Base-by-base conservation (phyloP, 2,113 vertebrate genomes). In the Hippocampus barbouri region DNA sequence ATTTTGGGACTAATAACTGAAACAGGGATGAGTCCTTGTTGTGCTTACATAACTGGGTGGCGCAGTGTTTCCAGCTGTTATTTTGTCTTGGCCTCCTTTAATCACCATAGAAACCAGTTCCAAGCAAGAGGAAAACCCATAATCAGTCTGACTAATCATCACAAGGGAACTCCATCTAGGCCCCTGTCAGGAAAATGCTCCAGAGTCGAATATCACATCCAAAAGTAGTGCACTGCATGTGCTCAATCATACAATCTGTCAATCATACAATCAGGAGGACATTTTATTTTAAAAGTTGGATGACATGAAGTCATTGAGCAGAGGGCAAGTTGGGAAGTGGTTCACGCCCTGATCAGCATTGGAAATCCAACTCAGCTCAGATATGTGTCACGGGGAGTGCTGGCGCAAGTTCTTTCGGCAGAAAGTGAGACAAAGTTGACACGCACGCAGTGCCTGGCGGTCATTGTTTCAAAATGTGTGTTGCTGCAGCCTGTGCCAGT, bases 341-440 rank as follows among this genome's bases (percentile, higher is more conserved):
- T 81, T 89, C 87, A 88, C 74, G 18, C 81, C 81, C 68, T 81
- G 83, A 74, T 89, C 83, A 81, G 80, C 76, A 60, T 73, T 83
- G 76, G 74, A 84, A 89, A 78, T 79, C 77, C 73, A 81, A 84
- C 76, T 85, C 74, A 74, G 84, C 83, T 73, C 88, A 90, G 85
- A 92, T 91, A 88, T 91, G 88, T 92, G 85, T 88, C 85, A 85
- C 79, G 21, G 34, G 82, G 85, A 86, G 84, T 82, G 66, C 76
- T 83, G 79, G 85, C 83, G 79, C 75, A 1, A 75, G 72, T 78
- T 85, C 82, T 79, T 86, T 88, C 72, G 74, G 69, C 12, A 68
- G 79, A 70, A 82, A 85, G 74, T 80, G 66, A 80, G 59, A 81
- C 68, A 70, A 75, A 82, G 84, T 79, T 73, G 69, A 84, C 72